phyloP scores from a whole-genome alignment of 2,797 vertebrate genomes.

The Mastacembelus armatus region DNA sequence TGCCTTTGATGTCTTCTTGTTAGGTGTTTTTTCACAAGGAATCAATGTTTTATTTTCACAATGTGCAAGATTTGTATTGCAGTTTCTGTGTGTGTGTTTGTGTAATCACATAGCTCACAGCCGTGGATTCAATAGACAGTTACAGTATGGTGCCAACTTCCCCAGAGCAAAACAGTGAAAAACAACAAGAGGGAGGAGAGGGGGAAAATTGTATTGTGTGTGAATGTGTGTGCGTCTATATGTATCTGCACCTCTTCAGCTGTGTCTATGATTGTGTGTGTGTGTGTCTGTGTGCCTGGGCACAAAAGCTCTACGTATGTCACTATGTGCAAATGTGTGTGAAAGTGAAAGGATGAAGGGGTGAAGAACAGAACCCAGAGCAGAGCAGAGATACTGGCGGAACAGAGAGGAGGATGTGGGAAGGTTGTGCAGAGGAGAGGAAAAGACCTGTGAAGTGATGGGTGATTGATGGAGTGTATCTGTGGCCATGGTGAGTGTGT shows the following conservation, averaged over 20 bases:
- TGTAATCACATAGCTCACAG: slow-evolving; percentile 55
- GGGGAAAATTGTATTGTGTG: slow-evolving; percentile 33
- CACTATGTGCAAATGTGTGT: slow-evolving; percentile 45
- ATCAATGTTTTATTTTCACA: slow-evolving; percentile 52
- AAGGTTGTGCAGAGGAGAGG: slow-evolving; percentile 18
- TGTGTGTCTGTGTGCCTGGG: slow-evolving; percentile 6
- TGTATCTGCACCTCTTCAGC: neutral
- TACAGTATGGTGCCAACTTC: slow-evolving; percentile 47
- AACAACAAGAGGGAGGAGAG: slow-evolving; percentile 49
- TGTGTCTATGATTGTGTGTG: slow-evolving; percentile 1
- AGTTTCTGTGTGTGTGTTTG: slow-evolving; percentile 36
- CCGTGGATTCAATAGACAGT: slow-evolving; percentile 50
- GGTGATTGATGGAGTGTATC: slow-evolving; percentile 40
- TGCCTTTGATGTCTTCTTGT: slow-evolving; percentile 71
- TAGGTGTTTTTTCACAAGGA: slow-evolving; percentile 58
- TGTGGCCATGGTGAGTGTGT: slow-evolving; percentile 12
- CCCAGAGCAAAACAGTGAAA: slow-evolving; percentile 44
- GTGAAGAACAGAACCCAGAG: slow-evolving; percentile 28
- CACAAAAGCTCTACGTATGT: slow-evolving; percentile 42
- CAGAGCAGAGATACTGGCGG: neutral
- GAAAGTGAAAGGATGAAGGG: slow-evolving; percentile 35
- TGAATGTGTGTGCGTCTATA: neutral
- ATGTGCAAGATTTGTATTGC: slow-evolving; percentile 45
- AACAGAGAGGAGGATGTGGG: slow-evolving; percentile 22
- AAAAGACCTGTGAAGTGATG: slow-evolving; percentile 41